These are phyloP conservation scores for Notolabrus celidotus DNA, from an alignment of 2,797 vertebrate genomes.

Conservation along the genomic window DNA sequence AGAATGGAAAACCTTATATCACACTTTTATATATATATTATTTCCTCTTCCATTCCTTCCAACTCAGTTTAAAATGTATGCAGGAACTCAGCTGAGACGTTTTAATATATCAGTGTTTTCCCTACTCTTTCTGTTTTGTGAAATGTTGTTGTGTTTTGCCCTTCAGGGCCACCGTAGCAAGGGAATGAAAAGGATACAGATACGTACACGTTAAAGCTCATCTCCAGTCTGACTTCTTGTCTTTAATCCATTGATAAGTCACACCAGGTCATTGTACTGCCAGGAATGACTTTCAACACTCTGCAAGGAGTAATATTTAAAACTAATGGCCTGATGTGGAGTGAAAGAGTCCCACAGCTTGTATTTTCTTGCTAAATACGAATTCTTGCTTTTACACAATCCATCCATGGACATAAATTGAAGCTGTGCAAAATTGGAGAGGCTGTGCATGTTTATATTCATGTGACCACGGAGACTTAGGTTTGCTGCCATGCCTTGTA, in stretches of 20 bases:
- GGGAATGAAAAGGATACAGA: conserved; percentile 15
- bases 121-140: too few relatives aligned
- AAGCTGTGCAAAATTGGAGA: conserved; percentile 4
- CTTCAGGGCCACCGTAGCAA: too few relatives aligned
- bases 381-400: conserved; percentile 34
- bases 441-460: neutral
- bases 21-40: too few relatives aligned
- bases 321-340: conserved; percentile 36
- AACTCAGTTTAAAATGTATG: too few relatives aligned
- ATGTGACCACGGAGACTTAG: conserved; percentile 1
- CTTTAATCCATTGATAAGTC: conserved; percentile 35
- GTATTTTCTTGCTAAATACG: conserved; percentile 34
- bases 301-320: conserved; percentile 49
- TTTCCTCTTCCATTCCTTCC: too few relatives aligned
- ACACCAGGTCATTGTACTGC: conserved; percentile 31
- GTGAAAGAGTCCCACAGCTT: conserved; percentile 33
- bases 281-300: conserved; percentile 38
- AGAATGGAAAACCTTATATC: too few relatives aligned
- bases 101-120: too few relatives aligned
- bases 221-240: conserved; percentile 34
- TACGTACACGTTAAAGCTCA: conserved; percentile 23
- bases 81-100: too few relatives aligned
- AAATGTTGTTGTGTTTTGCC: too few relatives aligned
- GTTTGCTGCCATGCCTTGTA: conserved; percentile 7
- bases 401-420: conserved; percentile 11